Evolutionary conservation across 1,140 invertebrate genomes (phyloP), one percentile per base, ranked within the genome.

Genomic region (Trichomalopsis sarcophagae): DNA sequence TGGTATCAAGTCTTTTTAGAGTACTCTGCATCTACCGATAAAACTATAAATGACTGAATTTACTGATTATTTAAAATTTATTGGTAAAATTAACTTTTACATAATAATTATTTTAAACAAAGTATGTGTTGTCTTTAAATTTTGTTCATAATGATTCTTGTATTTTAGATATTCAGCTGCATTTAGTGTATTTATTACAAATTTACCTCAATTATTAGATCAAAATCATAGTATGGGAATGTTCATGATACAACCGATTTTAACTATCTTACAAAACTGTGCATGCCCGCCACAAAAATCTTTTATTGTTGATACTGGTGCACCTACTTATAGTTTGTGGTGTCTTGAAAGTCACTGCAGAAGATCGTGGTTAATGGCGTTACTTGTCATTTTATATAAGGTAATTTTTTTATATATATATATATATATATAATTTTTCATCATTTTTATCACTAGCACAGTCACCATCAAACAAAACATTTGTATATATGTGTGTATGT

Each of bases 371-470:
- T 94, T 99, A 23, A 97, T 97, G 94, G 95, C 98, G 30, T 90
- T 99, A 23, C 95, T 99, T n/a, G 97, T 99, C 14, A 96, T 99
- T 86, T 94, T 99, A 0, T 99, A 99, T 90, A 99, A 99, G 95
- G 98, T 98, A 92, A 79, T 44, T 27, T 3, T 66, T 81, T 68
- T 50, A 27, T 27, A 27, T 27, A 27, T 27, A 27, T 27, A 27
- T 27, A 27, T 27, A 27, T 27, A 27, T 27, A 27, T 27, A 27
- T 27, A 27, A 0, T 1, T 27, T 27, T 27, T 27, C 27, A 27
- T 27, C 27, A 27, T 27, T 27, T 27, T 1, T 1, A 27, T 27
- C 27, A 27, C 27, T 27, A 27, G 27, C 27, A 1, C 27, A 27
- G 27, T 27, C 27, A 27, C 1, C 27, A 27, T 27, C 27, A 27